A percentile compares a stretch with the other conserved stretches of the same genome.
phyloP scores from a whole-genome alignment of 2,797 vertebrate species.

The Sebastes oblongus region DNA sequence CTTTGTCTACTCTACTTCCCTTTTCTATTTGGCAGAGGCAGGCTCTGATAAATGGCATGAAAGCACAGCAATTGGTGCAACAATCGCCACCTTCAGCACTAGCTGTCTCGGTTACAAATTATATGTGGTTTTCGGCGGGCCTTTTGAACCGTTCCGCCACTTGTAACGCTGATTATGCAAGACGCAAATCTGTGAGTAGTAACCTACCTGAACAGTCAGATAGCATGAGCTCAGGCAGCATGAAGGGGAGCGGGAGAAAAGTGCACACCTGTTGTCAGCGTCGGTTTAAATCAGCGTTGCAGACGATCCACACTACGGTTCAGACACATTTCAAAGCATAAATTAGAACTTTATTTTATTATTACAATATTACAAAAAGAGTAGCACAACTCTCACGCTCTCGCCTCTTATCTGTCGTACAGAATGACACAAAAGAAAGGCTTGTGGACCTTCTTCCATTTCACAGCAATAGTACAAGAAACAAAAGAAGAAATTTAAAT shows the following conservation, averaged over 20 bases:
- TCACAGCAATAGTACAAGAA: slow-evolving; percentile 84
- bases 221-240: neutral
- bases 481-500: slow-evolving; percentile 79
- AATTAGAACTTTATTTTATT: slow-evolving; percentile 96
- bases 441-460: slow-evolving; percentile 80
- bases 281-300: neutral
- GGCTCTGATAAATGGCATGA: slow-evolving; percentile 57
- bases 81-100: slow-evolving; percentile 49
- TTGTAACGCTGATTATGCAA: neutral
- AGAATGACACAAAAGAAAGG: slow-evolving; percentile 84
- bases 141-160: neutral
- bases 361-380: slow-evolving; percentile 97
- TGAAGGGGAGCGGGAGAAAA: neutral
- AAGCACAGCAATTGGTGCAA: slow-evolving; percentile 55
- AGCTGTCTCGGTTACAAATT: slow-evolving; percentile 41
- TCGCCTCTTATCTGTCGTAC: slow-evolving; percentile 85
- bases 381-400: slow-evolving; percentile 94
- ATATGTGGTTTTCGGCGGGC: neutral
- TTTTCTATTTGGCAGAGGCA: slow-evolving; percentile 44
- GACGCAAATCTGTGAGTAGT: neutral
- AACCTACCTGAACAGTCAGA: neutral
- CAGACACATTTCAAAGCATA: slow-evolving; percentile 84
- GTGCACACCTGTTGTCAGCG: neutral
- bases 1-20: slow-evolving; percentile 70
- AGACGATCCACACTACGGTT: neutral